Evolutionary conservation across 2,113 vertebrate species (phyloP), one percentile per base, ranked within the genome.

Genomic region (Pipa parva): DNA sequence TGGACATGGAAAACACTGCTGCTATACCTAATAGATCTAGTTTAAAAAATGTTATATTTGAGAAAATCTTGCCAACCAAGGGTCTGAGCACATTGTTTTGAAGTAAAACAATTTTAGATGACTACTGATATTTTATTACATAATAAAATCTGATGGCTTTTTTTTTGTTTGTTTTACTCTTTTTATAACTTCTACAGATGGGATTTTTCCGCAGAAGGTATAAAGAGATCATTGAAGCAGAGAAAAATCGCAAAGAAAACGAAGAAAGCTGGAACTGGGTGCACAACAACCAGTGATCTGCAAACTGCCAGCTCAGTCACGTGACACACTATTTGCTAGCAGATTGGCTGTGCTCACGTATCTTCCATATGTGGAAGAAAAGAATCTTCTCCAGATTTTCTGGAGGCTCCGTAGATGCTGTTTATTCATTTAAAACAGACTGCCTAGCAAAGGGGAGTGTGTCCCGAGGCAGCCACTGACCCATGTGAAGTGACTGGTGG

Each of bases 301-400:
- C 83, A 85, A 61, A 42, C 1, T 25, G 55, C 72, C 72, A 79
- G 75, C 18, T 83, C 81, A 71, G 76, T 87, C 87, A 69, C 39
- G 2, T 74, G 83, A 77, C 83, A 83, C 26, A 2, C 9, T n/a
- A 63, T 71, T 76, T 27, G 15, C 75, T 78, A 70, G 50, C 84
- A 79, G 77, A 33, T 79, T 79, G 80, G 78, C 87, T 89, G 84
- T 82, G 80, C 84, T 89, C 85, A 89, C 84, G 61, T 92, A 91
- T 94, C 95, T 98, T 98, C 91, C 95, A 99, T 98, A 98, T 97
- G 92, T 99, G 95, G 97, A 99, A 99, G 93, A 97, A 89, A 79
- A 84, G 81, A 93, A 92, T 92, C 89, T 95, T 92, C 95, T 98
- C 94, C 94, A 92, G 91, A 95, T 99, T 97, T 97, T 94, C 87